Conservation (phyloP, 2,113 vertebrate species). For the Sceloporus tristichus region DNA sequence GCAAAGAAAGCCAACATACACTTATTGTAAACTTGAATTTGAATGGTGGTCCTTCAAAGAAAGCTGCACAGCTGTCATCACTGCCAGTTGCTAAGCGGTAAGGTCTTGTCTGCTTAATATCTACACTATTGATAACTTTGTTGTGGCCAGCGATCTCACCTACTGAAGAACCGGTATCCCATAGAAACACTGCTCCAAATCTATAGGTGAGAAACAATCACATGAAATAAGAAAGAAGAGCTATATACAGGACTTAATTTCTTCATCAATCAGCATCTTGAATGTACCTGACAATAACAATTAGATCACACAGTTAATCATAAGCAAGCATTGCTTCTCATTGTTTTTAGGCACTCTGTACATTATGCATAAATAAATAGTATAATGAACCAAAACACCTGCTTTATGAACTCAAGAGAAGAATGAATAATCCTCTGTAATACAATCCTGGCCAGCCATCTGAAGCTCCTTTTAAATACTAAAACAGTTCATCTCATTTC, state of each 20-base stretch:
- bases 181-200: constrained; percentile 93
- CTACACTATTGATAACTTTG: constrained; percentile 94
- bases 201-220: constrained; percentile 69
- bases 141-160: constrained; percentile 90
- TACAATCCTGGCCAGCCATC: background rate
- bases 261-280: constrained; percentile 29
- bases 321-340: constrained; percentile 44
- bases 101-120: constrained; percentile 91
- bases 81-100: constrained; percentile 90
- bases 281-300: constrained; percentile 55
- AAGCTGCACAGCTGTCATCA: constrained; percentile 87
- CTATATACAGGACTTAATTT: constrained; percentile 7
- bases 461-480: background rate
- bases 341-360: constrained; percentile 42
- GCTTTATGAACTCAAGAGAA: constrained; percentile 20
- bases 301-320: constrained; percentile 66
- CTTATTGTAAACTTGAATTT: constrained; percentile 91
- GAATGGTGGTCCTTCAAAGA: constrained; percentile 95
- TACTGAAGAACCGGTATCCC: constrained; percentile 94
- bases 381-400: background rate
- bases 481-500: background rate
- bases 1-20: constrained; percentile 77
- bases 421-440: constrained; percentile 2
- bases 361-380: constrained; percentile 15
- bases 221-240: background rate